A percentile compares a stretch with the other conserved stretches of the same genome.
phyloP scores from a whole-genome alignment of 92 coral and sea anemone genomes.

The Umimayanthus kanabou region DNA sequence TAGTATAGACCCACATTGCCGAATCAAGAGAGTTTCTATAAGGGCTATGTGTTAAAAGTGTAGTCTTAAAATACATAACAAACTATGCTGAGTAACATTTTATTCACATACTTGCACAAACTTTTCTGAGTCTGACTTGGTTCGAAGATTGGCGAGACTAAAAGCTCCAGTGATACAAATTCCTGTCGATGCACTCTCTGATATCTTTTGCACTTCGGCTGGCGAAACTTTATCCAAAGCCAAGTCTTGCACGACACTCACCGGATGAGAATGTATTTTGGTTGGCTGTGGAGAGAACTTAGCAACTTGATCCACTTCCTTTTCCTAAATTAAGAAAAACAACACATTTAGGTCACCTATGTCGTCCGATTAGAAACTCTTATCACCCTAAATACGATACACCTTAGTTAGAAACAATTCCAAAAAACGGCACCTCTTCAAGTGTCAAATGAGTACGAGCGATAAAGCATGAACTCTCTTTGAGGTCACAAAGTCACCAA shows the following conservation, averaged over 20 bases:
- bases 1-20: background rate
- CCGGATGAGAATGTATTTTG: background rate
- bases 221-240: background rate
- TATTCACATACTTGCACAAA: conserved; percentile 11
- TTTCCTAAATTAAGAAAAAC: background rate
- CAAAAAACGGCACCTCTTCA: too few species aligned
- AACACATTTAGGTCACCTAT: background rate
- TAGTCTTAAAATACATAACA: background rate
- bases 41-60: too few species aligned
- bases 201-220: background rate
- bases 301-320: background rate
- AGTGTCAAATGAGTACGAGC: too few species aligned
- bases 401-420: too few species aligned
- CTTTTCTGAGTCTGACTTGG: conserved; percentile 2
- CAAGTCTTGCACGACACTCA: background rate
- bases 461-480: too few species aligned
- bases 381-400: too few species aligned
- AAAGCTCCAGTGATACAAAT: conserved; percentile 26
- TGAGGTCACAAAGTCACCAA: too few species aligned
- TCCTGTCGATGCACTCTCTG: background rate
- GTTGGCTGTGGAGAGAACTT: background rate
- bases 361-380: background rate
- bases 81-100: background rate
- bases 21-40: too few species aligned
- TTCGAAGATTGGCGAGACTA: conserved; percentile 21